Evolutionary conservation across 2,113 vertebrate genomes (phyloP), one percentile per base, ranked within the genome.

Genomic region (Rhombomys opimus): DNA sequence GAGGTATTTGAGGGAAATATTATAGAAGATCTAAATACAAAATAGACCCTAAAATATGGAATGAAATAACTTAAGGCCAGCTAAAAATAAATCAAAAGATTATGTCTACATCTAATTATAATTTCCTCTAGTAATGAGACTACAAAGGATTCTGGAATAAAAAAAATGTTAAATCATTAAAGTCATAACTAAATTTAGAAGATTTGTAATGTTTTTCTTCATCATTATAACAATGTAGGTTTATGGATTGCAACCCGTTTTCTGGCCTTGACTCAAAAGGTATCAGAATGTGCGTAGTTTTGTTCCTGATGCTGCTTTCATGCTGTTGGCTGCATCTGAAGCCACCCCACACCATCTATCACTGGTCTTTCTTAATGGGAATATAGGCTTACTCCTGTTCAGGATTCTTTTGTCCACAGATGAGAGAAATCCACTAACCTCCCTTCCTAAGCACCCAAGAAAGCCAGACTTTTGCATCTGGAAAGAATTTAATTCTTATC

Each of bases 61-160:
- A 88, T 35, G 86, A 93, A 93, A 57, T 73, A 92, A 73, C 95
- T 96, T 92, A 91, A 85, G 25, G 12, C 77, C 30, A 85, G 4
- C 78, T 32, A 91, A 91, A 92, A 96, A 87, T 61, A 63, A 89
- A 52, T 61, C 0, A 81, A 89, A 76, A 81, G 11, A 32, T 57
- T 75, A 68, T 82, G 9, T 70, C 41, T 96, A 67, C 54, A 12
- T n/a, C 22, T 89, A 93, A 90, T 77, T 68, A 76, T 89, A 90
- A 96, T 94, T 41, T 2, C 57, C 13, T 81, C 22, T 94, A 87
- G 52, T 78, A 27, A 52, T 90, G 80, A 92, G 7, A 5, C 14
- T 61, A 73, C 46, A 95, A 13, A 77, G 72, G 17, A 85, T 78
- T 90, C 88, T 81, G 46, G 23, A 88, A 17, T 0, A 8, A 50